These are phyloP conservation scores for Himalopsyche anomala DNA, from an alignment of 2,888 invertebrate species.

Conservation along the genomic window DNA sequence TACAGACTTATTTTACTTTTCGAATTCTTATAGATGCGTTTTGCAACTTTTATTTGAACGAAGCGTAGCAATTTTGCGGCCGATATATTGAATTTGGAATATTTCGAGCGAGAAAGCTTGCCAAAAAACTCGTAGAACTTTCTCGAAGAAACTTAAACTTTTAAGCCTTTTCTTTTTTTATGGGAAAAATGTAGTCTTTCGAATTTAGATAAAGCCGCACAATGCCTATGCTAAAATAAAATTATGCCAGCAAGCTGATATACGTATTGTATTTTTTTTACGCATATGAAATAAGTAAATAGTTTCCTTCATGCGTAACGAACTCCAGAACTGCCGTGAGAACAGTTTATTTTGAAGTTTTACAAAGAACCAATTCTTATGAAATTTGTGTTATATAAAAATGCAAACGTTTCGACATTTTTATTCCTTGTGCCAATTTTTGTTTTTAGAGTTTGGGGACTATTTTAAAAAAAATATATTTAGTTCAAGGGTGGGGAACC, in stretches of 20 bases:
- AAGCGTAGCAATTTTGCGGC: neutral
- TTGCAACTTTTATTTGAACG: neutral
- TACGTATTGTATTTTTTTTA: neutral
- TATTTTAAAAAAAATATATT: too few relatives aligned
- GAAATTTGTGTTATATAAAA: too few relatives aligned
- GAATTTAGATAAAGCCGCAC: slow-evolving; percentile 6
- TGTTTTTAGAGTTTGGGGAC: too few relatives aligned
- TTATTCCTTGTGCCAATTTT: too few relatives aligned
- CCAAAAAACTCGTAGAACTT: neutral
- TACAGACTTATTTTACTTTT: too few relatives aligned
- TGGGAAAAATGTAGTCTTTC: neutral
- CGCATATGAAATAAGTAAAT: neutral
- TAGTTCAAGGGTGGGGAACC: too few relatives aligned
- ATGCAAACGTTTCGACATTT: too few relatives aligned
- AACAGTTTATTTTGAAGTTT: neutral
- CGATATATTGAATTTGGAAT: slow-evolving; percentile 23
- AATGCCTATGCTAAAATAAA: slow-evolving; percentile 1
- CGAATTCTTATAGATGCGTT: neutral
- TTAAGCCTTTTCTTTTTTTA: neutral
- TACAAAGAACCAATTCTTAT: too few relatives aligned
- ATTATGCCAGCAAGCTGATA: neutral
- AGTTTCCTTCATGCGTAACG: neutral
- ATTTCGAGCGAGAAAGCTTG: neutral
- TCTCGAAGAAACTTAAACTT: neutral
- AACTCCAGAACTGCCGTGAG: neutral